Base-by-base conservation (phyloP, 2,888 invertebrate species). In the Junonia oenone region DNA sequence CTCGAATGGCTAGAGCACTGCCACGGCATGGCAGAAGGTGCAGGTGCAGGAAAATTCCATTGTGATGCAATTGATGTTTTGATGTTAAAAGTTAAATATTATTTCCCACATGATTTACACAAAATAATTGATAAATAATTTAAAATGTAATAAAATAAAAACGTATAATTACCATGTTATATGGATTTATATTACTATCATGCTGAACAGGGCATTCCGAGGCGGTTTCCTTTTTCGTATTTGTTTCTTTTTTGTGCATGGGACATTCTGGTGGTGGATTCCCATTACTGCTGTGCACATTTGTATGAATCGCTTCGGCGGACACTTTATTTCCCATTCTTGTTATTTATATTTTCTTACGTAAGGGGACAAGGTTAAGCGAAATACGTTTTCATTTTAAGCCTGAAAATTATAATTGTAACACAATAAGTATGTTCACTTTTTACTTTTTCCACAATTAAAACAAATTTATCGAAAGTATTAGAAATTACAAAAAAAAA, bases 121-220 rank as follows among this genome's bases (percentile, higher is more conserved):
- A n/a, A n/a, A n/a, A n/a, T n/a, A n/a, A n/a, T n/a, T n/a, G n/a
- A 8, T 3, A 22, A 43, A 43, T 22, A n/a, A 9, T 8, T 19
- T 22, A n/a, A 43, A 22, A 22, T 2, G n/a, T n/a, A n/a, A n/a
- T n/a, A n/a, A n/a, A n/a, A n/a, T n/a, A n/a, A n/a, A n/a, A n/a
- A n/a, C n/a, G n/a, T n/a, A n/a, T n/a, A n/a, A 26, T 57, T 82
- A 94, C 95, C 96, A 97, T 97, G 75, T 97, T 97, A 59, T 94
- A 87, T 0, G 97, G 97, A 83, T 96, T 95, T 19, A 97, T 91
- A 67, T 87, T 86, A 63, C 87, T 87, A 52, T 90, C 92, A 63
- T 93, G 92, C 67, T 92, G 87, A 3, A 96, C 92, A 0, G 97
- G 96, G 71, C 97, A 97, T 75, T 95, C 96, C 0, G 92, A 91